Percentiles rank a stretch among this genome's conserved stretches.
Conservation (phyloP, 2,797 vertebrate species). For the Tokudaia tokunoshimensis region DNA sequence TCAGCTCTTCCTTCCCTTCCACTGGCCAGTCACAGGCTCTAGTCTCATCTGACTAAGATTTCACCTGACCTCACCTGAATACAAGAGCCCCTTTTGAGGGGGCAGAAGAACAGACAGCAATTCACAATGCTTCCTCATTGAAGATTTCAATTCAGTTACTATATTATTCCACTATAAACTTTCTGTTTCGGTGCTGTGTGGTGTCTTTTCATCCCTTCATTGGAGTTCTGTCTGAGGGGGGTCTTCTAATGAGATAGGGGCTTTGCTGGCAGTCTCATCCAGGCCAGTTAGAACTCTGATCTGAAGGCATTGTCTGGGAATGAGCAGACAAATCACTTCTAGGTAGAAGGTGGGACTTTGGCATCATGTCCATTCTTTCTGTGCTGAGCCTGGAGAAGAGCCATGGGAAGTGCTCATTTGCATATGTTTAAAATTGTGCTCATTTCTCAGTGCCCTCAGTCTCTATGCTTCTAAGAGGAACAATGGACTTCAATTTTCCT, state of each 20-base stretch:
- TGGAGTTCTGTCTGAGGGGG: background rate
- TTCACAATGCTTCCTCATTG: background rate
- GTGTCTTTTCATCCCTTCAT: no score
- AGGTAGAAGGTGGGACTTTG: background rate
- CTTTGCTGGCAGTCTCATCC: no score
- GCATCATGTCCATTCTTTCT: background rate
- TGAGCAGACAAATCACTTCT: background rate
- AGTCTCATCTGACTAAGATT: background rate
- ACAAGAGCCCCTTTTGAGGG: background rate
- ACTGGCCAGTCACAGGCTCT: background rate
- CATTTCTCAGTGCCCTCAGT: background rate
- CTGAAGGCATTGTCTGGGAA: background rate
- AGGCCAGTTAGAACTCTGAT: background rate
- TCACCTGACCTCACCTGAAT: background rate
- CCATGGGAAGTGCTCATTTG: background rate
- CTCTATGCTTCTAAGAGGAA: background rate
- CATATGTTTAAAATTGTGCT: background rate
- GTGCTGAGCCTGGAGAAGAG: background rate
- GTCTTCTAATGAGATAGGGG: background rate
- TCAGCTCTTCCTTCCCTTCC: background rate
- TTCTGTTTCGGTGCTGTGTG: background rate
- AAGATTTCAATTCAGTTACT: background rate
- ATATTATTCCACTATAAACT: background rate
- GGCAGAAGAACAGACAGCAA: background rate
- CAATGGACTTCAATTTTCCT: background rate